These are phyloP conservation scores for Auanema sp. DNA, from an alignment of 2,888 invertebrate genomes.

Conservation along the genomic window DNA sequence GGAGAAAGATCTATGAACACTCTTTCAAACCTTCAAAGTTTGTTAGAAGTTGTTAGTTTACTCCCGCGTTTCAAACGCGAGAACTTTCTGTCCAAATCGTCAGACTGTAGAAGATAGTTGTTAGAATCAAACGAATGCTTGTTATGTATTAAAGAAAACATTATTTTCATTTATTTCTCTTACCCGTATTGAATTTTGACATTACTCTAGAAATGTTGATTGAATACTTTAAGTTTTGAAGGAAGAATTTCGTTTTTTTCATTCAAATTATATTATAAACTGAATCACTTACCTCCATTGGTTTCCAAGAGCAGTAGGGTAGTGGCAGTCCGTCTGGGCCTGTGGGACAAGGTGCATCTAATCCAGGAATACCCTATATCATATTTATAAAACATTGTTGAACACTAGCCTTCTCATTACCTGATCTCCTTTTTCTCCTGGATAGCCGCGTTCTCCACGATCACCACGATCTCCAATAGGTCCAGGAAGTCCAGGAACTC, in stretches of 20 bases:
- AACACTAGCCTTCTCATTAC: constrained; percentile 8
- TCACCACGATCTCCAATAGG: constrained; percentile 52
- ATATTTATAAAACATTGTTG: neutral
- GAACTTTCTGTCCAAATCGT: too few species aligned
- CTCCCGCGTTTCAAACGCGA: too few species aligned
- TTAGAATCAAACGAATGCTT: too few species aligned
- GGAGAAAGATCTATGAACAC: too few species aligned
- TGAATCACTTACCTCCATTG: constrained; percentile 48
- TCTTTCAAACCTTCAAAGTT: too few species aligned
- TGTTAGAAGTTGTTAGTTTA: too few species aligned
- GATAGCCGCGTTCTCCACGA: constrained; percentile 26
- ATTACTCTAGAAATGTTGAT: constrained; percentile 39
- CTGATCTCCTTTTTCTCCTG: constrained; percentile 46
- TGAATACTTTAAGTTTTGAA: neutral
- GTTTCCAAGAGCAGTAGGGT: constrained; percentile 77
- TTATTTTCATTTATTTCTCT: constrained; percentile 13
- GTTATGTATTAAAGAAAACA: neutral
- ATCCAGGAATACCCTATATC: constrained; percentile 82
- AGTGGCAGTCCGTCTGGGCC: constrained; percentile 92
- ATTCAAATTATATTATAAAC: too few species aligned
- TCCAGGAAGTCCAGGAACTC: constrained; percentile 51
- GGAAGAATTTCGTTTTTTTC: too few species aligned
- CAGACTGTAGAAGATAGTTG: too few species aligned
- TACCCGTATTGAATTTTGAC: constrained; percentile 54
- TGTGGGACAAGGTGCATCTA: constrained; percentile 97